phyloP scores from a whole-genome alignment of 1,140 invertebrate species.

The Drosophila kepulauana region DNA sequence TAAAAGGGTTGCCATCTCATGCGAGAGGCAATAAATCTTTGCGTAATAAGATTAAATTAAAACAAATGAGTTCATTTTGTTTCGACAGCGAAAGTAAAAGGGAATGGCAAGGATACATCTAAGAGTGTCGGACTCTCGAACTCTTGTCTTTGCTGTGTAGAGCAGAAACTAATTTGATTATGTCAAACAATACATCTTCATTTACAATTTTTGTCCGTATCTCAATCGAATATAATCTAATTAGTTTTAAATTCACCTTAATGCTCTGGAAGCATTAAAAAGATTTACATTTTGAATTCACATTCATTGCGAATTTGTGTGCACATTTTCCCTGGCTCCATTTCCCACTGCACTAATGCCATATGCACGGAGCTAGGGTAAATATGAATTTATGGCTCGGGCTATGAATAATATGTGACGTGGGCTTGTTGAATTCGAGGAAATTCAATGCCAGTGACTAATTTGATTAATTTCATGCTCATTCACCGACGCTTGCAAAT shows the following conservation, averaged over 20 bases:
- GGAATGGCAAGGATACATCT: neutral
- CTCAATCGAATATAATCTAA: neutral
- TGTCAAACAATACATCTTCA: neutral
- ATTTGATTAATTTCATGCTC: constrained; percentile 78
- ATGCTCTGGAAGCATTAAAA: neutral
- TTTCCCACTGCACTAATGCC: neutral
- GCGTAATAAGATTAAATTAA: constrained; percentile 78
- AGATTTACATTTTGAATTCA: neutral
- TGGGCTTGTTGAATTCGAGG: constrained; percentile 49
- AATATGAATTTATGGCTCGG: constrained; percentile 30
- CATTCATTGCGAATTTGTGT: neutral
- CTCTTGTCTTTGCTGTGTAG: neutral
- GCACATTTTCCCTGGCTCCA: neutral
- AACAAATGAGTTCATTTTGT: constrained; percentile 79
- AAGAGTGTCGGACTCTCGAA: neutral
- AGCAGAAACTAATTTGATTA: constrained; percentile 12
- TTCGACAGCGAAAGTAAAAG: constrained; percentile 25
- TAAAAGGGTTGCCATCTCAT: constrained; percentile 68
- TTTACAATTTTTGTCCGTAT: neutral
- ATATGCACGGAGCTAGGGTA: neutral
- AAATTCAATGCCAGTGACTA: constrained; percentile 67
- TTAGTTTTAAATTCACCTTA: neutral
- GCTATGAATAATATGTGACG: constrained; percentile 67
- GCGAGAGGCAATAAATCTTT: constrained; percentile 76
- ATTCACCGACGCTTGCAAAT: constrained; percentile 75